Evolutionary conservation across 2,797 vertebrate species (phyloP).

Genomic region (Pipistrellus pygmaeus): DNA sequence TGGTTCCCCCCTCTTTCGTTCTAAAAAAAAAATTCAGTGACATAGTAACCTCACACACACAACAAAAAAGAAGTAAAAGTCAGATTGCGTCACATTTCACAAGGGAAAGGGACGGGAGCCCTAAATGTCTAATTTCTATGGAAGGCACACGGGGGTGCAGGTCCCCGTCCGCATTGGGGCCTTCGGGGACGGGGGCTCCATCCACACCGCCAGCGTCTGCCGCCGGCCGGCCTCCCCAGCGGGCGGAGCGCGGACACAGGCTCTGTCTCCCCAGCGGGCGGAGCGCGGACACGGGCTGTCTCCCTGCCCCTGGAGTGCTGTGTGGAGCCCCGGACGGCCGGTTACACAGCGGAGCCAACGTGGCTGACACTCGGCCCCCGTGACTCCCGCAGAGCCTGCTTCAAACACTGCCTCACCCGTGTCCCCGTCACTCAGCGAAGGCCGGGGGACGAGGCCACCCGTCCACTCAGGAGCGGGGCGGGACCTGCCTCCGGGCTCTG

Average conservation of each 20-base stretch:
- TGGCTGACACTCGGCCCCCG: slow-evolving; percentile 85
- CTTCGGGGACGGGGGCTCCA: slow-evolving; percentile 38
- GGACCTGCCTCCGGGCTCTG: background rate
- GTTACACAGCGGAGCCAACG: slow-evolving; percentile 83
- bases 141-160: background rate
- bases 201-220: slow-evolving; percentile 8
- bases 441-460: background rate
- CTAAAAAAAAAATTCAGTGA: no score
- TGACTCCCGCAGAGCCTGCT: slow-evolving; percentile 63
- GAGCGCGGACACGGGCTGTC: slow-evolving; percentile 67
- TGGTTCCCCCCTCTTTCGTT: no score
- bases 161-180: background rate
- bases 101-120: background rate
- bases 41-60: no score
- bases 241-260: slow-evolving; percentile 64
- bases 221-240: background rate
- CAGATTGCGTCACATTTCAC: background rate
- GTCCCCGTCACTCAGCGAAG: slow-evolving; percentile 56
- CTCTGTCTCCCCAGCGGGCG: slow-evolving; percentile 75
- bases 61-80: no score
- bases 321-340: slow-evolving; percentile 82
- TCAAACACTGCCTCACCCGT: no score
- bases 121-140: background rate
- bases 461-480: no score
- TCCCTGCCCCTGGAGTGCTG: slow-evolving; percentile 77